These are phyloP conservation scores for Parazoanthus swiftii DNA, from an alignment of 92 coral and sea anemone species.

Conservation along the genomic window DNA sequence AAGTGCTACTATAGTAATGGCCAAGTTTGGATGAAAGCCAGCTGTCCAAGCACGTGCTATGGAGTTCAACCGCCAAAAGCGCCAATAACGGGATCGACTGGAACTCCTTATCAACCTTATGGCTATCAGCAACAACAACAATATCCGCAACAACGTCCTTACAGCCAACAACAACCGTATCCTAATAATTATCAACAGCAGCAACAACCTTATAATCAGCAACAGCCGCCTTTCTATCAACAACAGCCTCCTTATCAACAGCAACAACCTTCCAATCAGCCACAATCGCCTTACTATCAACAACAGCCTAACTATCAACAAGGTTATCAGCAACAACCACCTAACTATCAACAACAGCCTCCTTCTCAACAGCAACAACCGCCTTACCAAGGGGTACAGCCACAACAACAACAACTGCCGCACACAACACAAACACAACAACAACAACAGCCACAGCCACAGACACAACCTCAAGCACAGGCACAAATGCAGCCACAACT, in stretches of 20 bases:
- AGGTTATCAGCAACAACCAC: too few relatives aligned
- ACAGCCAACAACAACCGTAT: not conserved
- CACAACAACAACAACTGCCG: not conserved
- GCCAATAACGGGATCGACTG: not conserved
- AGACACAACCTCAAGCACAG: not conserved
- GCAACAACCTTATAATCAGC: not conserved
- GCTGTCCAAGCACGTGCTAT: constrained; percentile 12
- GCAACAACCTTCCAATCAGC: not conserved
- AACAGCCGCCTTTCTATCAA: not conserved
- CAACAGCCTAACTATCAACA: not conserved
- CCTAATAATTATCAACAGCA: not conserved
- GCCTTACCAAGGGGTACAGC: not conserved
- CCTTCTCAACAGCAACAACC: not conserved
- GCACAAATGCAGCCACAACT: not conserved
- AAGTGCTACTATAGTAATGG: not conserved
- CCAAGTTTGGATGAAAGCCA: not conserved
- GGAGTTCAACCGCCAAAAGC: not conserved
- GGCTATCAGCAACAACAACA: not conserved
- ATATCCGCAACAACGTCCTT: not conserved
- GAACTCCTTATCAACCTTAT: not conserved
- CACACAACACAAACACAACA: not conserved
- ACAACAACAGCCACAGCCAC: not conserved
- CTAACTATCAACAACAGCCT: not conserved
- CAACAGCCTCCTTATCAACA: not conserved
- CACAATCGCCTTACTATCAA: not conserved